Evolutionary conservation across 1,140 invertebrate species (phyloP).

Genomic region (Eupristina koningsbergeri): DNA sequence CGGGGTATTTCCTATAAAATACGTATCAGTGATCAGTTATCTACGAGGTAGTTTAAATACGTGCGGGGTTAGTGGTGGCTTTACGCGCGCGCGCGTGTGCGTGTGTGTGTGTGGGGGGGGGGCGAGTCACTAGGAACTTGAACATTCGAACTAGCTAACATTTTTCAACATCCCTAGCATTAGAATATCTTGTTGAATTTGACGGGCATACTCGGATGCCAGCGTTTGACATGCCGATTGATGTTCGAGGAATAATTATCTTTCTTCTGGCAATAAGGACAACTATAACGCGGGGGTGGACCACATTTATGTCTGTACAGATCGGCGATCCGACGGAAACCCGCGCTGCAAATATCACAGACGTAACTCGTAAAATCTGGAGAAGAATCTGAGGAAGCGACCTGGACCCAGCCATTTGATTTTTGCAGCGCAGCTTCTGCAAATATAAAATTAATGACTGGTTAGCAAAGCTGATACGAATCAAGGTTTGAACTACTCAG

Average conservation of each 20-base stretch:
- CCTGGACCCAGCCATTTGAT: neutral
- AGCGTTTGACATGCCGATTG: conserved; percentile 69
- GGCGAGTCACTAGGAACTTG: too few relatives aligned
- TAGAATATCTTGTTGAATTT: conserved; percentile 61
- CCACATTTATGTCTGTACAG: conserved; percentile 69
- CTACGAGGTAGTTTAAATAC: too few relatives aligned
- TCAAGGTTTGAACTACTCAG: neutral
- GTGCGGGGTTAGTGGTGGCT: too few relatives aligned
- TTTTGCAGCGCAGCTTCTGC: neutral
- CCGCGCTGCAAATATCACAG: conserved; percentile 62
- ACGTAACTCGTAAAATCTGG: conserved; percentile 57
- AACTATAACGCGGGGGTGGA: conserved; percentile 66
- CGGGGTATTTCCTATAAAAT: too few relatives aligned
- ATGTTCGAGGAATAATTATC: conserved; percentile 67
- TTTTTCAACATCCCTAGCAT: too few relatives aligned
- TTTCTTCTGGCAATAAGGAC: conserved; percentile 69
- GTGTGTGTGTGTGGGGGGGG: too few relatives aligned
- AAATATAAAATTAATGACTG: neutral
- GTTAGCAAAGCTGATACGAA: neutral
- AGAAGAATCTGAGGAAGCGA: neutral
- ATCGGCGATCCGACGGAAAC: conserved; percentile 70
- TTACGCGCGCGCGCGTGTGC: too few relatives aligned
- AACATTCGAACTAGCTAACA: too few relatives aligned
- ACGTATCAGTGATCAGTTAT: too few relatives aligned
- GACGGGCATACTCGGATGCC: conserved; percentile 66